These are phyloP conservation scores for Atherinomorus stipes DNA, from an alignment of 2,113 vertebrate genomes.

Conservation along the genomic window DNA sequence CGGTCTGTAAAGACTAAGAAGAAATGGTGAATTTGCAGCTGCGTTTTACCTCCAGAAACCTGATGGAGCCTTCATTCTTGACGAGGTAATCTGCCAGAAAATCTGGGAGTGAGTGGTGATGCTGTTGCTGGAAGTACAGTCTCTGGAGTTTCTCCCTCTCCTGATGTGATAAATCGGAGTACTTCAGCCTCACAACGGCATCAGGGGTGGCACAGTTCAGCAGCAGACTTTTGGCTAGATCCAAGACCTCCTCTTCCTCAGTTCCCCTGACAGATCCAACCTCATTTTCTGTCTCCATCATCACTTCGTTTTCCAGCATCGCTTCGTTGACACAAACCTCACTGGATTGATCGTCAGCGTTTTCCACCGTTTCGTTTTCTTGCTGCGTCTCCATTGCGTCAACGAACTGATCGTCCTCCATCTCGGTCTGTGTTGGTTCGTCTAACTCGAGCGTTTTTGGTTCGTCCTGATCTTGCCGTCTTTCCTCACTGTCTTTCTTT, in stretches of 20 bases:
- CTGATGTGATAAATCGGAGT: conserved; percentile 68
- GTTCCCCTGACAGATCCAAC: conserved; percentile 13
- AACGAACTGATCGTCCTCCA: conserved; percentile 7
- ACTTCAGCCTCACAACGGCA: conserved; percentile 78
- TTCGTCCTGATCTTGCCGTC: conserved; percentile 3
- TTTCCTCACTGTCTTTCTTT: neutral
- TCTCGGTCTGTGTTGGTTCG: neutral
- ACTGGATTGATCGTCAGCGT: conserved; percentile 16
- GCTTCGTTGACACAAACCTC: neutral
- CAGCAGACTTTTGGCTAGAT: conserved; percentile 77
- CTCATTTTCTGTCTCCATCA: conserved; percentile 33
- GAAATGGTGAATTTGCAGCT: neutral
- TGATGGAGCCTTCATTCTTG: conserved; percentile 39
- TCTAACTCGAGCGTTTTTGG: conserved; percentile 17
- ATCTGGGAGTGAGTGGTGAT: conserved; percentile 76
- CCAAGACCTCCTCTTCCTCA: conserved; percentile 72
- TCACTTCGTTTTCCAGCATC: conserved; percentile 16
- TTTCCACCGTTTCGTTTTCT: neutral
- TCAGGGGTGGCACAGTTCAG: conserved; percentile 83
- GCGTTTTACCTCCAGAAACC: conserved; percentile 77
- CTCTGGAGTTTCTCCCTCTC: conserved; percentile 72
- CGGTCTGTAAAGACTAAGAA: neutral
- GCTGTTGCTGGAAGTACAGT: conserved; percentile 78
- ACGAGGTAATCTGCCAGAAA: conserved; percentile 69
- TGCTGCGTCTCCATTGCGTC: conserved; percentile 36